Evolutionary conservation across 2,888 invertebrate genomes (phyloP), one percentile per base, ranked within the genome.

Genomic region (Drosophila emarginata): DNA sequence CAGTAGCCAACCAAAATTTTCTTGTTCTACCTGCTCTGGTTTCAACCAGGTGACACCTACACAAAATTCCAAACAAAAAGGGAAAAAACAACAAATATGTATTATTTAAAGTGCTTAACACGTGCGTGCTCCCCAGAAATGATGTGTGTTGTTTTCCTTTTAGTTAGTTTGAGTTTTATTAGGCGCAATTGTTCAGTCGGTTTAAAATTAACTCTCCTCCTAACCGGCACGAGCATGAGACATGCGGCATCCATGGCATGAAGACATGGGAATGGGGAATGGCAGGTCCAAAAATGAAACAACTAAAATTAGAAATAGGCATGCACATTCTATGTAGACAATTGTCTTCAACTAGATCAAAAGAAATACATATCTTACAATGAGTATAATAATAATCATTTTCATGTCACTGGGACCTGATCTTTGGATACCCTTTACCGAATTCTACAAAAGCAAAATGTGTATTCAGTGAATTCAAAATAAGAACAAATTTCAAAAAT

Each of bases 211-310:
- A 67, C 72, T 57, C 67, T 51, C 11, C 45, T 21, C 59, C 40
- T 67, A 82, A 79, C 67, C 67, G 72, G 72, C 74, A 73, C 66
- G 62, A 67, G 73, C 61, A 61, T 66, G 72, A 69, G 68, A 51
- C 72, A 75, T 67, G 32, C n/a, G 18, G 9, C 15, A 2, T 32
- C 32, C 32, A 32, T 32, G 26, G 9, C 32, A 32, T 32, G 9
- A 28, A 4, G 28, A 28, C 1, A 9, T 32, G 32, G 11, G 9
- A 32, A 9, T 28, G 28, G 28, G 32, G 32, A 32, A 32, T 32
- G 32, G 18, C 18, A 21, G 45, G 21, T 45, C 45, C 45, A 45
- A 45, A 45, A 45, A 45, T 45, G 61, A 70, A 57, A 70, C 61
- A 70, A 36, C 54, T 53, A 32, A 45, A 45, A 45, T 45, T 45